Evolutionary conservation across 2,888 invertebrate genomes (phyloP).

Genomic region (Ferdinandea cuprea): DNA sequence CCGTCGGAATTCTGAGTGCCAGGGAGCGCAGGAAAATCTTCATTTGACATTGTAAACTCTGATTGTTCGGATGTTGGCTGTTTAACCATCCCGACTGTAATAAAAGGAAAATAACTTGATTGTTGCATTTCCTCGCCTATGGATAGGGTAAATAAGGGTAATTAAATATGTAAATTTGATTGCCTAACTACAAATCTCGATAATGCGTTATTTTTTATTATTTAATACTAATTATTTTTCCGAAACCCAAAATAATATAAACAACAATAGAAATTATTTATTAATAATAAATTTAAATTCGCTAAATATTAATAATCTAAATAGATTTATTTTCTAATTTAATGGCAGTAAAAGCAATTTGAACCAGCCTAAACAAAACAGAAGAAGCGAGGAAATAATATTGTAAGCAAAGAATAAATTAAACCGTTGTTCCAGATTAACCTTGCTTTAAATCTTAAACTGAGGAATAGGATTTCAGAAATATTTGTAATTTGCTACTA

Average conservation of each 20-base stretch:
- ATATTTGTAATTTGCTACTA: too few species aligned
- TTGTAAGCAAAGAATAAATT: too few species aligned
- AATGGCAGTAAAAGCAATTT: background rate
- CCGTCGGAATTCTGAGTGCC: constrained; percentile 92
- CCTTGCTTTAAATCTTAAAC: too few species aligned
- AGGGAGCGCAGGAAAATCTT: constrained; percentile 99
- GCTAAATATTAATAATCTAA: background rate
- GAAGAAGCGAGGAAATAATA: background rate
- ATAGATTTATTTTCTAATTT: background rate
- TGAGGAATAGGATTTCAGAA: too few species aligned
- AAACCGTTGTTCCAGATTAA: too few species aligned
- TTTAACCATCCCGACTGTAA: constrained; percentile 95
- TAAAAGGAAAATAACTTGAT: constrained; percentile 57
- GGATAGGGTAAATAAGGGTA: constrained; percentile 40
- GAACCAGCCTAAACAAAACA: background rate
- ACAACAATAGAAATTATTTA: background rate
- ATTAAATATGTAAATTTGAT: constrained; percentile 23
- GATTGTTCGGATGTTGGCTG: constrained; percentile 95
- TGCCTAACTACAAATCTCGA: constrained; percentile 27
- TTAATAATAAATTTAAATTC: background rate
- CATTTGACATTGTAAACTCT: constrained; percentile 98
- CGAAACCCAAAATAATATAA: background rate
- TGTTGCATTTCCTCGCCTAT: constrained; percentile 61
- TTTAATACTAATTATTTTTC: background rate
- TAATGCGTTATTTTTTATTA: background rate